Evolutionary conservation across 2,113 vertebrate genomes (phyloP).

Genomic region (Sinocyclocheilus anophthalmus): DNA sequence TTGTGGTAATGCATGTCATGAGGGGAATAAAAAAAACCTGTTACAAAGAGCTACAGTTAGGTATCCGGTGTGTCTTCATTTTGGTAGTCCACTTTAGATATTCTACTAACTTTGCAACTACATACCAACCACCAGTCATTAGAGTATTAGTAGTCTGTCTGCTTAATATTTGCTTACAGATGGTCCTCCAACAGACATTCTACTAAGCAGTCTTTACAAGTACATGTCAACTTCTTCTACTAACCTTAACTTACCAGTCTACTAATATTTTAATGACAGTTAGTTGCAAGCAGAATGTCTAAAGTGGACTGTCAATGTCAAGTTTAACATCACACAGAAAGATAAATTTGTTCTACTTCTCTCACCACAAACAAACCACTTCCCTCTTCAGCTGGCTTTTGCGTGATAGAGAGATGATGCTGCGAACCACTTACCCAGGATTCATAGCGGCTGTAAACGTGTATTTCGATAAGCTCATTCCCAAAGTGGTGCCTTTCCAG

Average conservation of each 20-base stretch:
- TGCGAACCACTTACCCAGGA: constrained; percentile 85
- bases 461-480: constrained; percentile 85
- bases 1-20: neutral
- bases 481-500: constrained; percentile 84
- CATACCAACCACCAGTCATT: too few species aligned
- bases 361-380: neutral
- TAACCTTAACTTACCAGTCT: neutral
- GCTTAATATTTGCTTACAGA: too few species aligned
- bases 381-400: constrained; percentile 83
- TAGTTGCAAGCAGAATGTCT: neutral
- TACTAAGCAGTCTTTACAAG: too few species aligned
- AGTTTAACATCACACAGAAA: neutral
- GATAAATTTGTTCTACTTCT: neutral
- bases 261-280: too few species aligned
- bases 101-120: too few species aligned
- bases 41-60: neutral
- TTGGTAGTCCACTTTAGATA: too few species aligned
- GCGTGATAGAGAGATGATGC: constrained; percentile 82
- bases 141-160: too few species aligned
- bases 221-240: too few species aligned
- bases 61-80: neutral
- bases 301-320: neutral
- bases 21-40: neutral
- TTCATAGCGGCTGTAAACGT: constrained; percentile 83
- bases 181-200: too few species aligned